These are phyloP conservation scores for Myotis davidii DNA, from an alignment of 2,113 vertebrate genomes.

Conservation along the genomic window DNA sequence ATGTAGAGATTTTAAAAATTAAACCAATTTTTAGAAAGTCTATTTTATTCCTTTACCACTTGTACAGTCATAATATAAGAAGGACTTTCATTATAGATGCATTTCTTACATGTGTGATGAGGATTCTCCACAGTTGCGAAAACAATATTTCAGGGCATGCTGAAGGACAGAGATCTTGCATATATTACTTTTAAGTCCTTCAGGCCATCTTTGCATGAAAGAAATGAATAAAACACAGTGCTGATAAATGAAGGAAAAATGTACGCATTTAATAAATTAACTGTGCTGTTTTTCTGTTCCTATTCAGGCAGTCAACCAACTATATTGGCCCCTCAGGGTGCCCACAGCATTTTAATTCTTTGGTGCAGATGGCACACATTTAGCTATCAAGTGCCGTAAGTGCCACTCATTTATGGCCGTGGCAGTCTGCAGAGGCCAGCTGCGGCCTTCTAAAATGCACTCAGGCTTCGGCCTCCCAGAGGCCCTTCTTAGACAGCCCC, in stretches of 20 bases:
- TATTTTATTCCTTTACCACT: not conserved
- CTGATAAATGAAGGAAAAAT: constrained; percentile 32
- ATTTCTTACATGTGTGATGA: constrained; percentile 23
- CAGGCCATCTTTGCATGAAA: constrained; percentile 5
- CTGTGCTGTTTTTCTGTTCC: not conserved
- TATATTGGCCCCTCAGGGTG: not conserved
- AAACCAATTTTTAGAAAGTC: constrained; percentile 42
- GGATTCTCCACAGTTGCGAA: not conserved
- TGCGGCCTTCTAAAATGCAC: constrained; percentile 36
- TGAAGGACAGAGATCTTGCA: not conserved
- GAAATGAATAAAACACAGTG: constrained; percentile 1
- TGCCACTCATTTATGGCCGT: not conserved
- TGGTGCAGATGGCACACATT: constrained; percentile 28
- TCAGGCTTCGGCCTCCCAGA: not conserved
- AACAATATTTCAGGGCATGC: constrained; percentile 1
- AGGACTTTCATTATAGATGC: not conserved
- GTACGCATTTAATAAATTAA: constrained; percentile 23
- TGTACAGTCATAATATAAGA: not conserved
- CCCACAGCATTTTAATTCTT: not conserved
- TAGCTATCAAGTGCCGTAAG: not conserved
- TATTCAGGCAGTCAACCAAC: not conserved
- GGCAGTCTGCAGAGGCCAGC: constrained; percentile 39
- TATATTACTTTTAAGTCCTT: constrained; percentile 22
- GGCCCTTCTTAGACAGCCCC: not conserved
- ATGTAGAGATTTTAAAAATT: constrained; percentile 18